phyloP scores from a whole-genome alignment of 2,888 invertebrate species.

The Phengaris alcon region DNA sequence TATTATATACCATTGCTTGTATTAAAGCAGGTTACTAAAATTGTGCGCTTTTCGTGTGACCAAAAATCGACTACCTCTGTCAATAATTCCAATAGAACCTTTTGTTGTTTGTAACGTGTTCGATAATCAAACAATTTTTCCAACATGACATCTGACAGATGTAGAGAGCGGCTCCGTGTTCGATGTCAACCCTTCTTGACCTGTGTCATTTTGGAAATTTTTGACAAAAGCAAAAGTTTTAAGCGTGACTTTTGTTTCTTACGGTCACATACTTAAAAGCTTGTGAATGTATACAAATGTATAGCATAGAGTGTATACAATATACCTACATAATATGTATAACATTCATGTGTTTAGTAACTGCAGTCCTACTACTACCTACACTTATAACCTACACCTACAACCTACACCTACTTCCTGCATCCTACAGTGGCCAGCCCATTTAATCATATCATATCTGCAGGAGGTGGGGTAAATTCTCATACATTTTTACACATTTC shows the following conservation, averaged over 20 bases:
- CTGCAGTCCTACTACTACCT: no score
- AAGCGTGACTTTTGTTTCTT: not conserved
- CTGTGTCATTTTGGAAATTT: not conserved
- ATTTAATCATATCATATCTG: no score
- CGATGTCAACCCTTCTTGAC: constrained; percentile 10
- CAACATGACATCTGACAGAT: constrained; percentile 1
- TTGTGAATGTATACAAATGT: not conserved
- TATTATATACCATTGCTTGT: no score
- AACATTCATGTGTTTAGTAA: no score
- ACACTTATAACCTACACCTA: no score
- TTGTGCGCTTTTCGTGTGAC: not conserved
- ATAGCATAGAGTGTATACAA: no score
- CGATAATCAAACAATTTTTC: not conserved
- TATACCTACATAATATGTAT: no score
- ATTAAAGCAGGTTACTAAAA: no score
- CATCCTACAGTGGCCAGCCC: no score
- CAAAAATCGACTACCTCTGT: not conserved
- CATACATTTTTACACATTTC: no score
- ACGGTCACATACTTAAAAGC: not conserved
- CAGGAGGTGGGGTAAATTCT: no score
- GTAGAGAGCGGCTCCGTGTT: not conserved
- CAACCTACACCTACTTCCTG: no score
- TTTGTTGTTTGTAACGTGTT: not conserved
- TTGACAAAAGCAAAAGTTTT: constrained; percentile 15
- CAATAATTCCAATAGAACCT: not conserved